Evolutionary conservation across 2,888 invertebrate genomes (phyloP), one percentile per base, ranked within the genome.

Genomic region (Eupsilia transversa): DNA sequence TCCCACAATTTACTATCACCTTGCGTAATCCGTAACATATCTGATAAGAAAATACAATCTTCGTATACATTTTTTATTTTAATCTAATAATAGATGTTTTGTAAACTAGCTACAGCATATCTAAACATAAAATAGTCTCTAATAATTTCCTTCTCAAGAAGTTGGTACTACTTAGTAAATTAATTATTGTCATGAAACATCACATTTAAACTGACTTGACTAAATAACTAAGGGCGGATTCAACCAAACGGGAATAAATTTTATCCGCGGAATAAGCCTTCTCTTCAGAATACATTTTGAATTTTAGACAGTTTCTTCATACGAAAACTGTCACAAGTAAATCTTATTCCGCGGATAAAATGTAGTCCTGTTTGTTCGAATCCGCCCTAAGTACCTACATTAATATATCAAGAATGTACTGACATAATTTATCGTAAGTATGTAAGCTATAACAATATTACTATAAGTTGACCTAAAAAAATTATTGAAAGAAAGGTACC

Each of bases 11-110:
- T 43, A 64, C 63, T 76, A 67, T 67, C 76, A 80, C 27, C 52
- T 79, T 79, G 61, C 65, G 41, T 61, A 66, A 79, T 41, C 20
- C 0, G 12, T 57, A 54, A 74, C 59, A 49, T 65, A 69, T 57
- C 0, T 46, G 0, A 10, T 73, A 54, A 33, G 17, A 52, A 59
- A 59, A 38, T 52, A 0, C 66, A 41, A 72, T 66, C 41, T 57
- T 27, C 1, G 38, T n/a, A 35, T 49, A 60, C 7, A 35, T 35
- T 72, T 69, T 60, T 20, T 46, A 30, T 46, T 35, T 41, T 30
- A 59, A 79, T 30, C 0, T 33, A 49, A 23, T 27, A 60, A 23
- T n/a, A 54, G 1, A n/a, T 59, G 43, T 41, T 64, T 61, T 38
- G 9, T 46, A 23, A 33, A 79, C 20, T n/a, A 10, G 23, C n/a